A percentile compares a stretch with the other conserved stretches of the same genome.
Evolutionary conservation across 2,797 vertebrate genomes (phyloP).

Genomic region (Fistularia commersonii): DNA sequence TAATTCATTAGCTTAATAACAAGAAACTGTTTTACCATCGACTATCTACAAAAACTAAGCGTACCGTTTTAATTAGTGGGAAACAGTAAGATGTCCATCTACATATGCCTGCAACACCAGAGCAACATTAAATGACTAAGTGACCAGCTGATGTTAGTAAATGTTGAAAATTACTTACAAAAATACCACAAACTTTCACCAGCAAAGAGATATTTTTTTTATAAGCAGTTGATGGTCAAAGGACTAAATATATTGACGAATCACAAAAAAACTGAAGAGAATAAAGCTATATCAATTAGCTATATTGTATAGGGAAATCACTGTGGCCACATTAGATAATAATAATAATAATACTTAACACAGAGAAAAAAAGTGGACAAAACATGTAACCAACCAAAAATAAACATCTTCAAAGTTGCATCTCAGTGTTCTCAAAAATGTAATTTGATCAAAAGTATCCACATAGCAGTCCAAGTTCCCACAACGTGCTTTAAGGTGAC

Average conservation of each 20-base stretch:
- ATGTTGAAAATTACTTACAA: not conserved
- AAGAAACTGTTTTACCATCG: conserved; percentile 14
- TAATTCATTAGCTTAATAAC: conserved; percentile 17
- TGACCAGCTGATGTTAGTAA: not conserved
- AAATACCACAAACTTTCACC: no score
- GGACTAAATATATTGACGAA: no score
- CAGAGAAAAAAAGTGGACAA: not conserved
- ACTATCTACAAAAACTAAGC: conserved; percentile 21
- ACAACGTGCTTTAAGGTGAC: conserved; percentile 12
- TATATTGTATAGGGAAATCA: no score
- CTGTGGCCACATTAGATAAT: no score
- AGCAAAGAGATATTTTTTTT: no score
- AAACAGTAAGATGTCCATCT: conserved; percentile 39
- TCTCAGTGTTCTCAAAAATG: conserved; percentile 11
- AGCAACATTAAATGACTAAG: not conserved
- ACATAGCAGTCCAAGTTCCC: conserved; percentile 26
- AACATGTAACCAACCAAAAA: conserved; percentile 46
- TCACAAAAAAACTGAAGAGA: no score
- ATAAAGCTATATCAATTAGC: no score
- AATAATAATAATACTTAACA: no score
- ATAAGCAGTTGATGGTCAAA: no score
- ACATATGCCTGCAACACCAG: conserved; percentile 4
- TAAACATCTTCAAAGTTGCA: conserved; percentile 44
- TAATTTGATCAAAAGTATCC: conserved; percentile 22
- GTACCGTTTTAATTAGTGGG: conserved; percentile 33